Evolutionary conservation across 2,113 vertebrate species (phyloP), one percentile per base, ranked within the genome.

Genomic region (Eretmochelys imbricata): DNA sequence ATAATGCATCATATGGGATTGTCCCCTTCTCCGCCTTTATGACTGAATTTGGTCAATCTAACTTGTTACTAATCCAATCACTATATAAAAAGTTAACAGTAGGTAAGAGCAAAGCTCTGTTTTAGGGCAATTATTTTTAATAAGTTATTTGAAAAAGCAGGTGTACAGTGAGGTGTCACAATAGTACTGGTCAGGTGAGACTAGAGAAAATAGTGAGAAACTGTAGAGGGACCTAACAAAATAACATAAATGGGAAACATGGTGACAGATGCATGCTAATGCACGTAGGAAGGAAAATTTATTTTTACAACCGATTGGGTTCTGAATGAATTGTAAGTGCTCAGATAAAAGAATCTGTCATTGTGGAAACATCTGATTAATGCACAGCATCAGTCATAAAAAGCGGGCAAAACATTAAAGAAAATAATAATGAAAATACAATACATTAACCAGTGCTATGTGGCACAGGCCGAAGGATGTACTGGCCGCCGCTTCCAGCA

Each of bases 1-100:
- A n/a, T 14, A 6, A 3, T 51, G 25, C 55, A 88, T 38, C 1
- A 42, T n/a, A 4, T 0, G 22, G 4, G n/a, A 42, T n/a, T 38
- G 24, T 6, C 6, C 82, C n/a, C 65, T 72, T 46, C 10, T 82
- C 1, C 31, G 1, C 9, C 1, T 1, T 35, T 31, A 25, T 3
- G 1, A 0, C 57, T 78, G 22, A 2, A 9, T 87, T 83, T 75
- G 17, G 22, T 25, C 72, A 76, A 24, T 42, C 38, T 25, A 76
- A 46, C 19, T 76, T 90, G 17, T 69, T 5, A 16, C 42, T 88
- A 4, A 55, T 82, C 4, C 53, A 29, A 2, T 38, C 0, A 0
- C 65, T 80, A 17, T 55, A 55, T 0, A 85, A 38, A 89, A 79
- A 79, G 4, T 42, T 38, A 75, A 38, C 38, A 42, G 20, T 38